Base-by-base conservation (phyloP, 2,888 invertebrate genomes). In the Allacma fusca region DNA sequence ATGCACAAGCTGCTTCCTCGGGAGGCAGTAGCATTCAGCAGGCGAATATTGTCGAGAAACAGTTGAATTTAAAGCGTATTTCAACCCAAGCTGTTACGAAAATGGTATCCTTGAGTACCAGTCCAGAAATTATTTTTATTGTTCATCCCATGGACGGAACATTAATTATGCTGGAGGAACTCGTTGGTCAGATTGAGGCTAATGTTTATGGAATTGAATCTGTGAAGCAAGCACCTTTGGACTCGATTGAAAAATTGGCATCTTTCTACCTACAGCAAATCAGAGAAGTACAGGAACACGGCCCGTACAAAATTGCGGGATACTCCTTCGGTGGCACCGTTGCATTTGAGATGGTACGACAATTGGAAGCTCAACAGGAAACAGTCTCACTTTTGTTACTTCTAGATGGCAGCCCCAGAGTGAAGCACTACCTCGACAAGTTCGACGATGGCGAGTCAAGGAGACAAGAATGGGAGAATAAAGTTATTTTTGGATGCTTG, bases 151-250 rank as follows among this genome's bases (percentile, higher is more conserved):
- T 97, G 85, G 97, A 97, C 89, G 97, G 97, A 83, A 91, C 92
- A 80, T 92, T 93, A 34, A 89, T 89, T 62, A 89, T 92, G 70
- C 88, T 98, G 84, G 90, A 91, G 85, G 88, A 89, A n/a, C n/a
- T n/a, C n/a, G 21, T 86, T 98, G 83, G 94, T 95, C 23, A 88
- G 88, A 75, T 98, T 81, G 89, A 91, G 69, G 91, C 91, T 78
- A 92, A 93, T 4, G 95, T 94, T 72, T 94, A 91, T 88, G 97
- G 96, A n/a, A 88, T 98, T 71, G 97, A 98, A 88, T 96, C 95
- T 88, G 92, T 93, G 13, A 88, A 88, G 68, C 89, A 91, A 19
- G 92, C 93, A 34, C 95, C 96, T 62, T 87, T 93, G 7, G 88
- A 89, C 13, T 91, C 92, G 73, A 91, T 97, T 83, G 87, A 89